Percentiles rank a stretch among this genome's conserved stretches.
phyloP scores from a whole-genome alignment of 1,140 invertebrate genomes.

The Oryzaephilus surinamensis region DNA sequence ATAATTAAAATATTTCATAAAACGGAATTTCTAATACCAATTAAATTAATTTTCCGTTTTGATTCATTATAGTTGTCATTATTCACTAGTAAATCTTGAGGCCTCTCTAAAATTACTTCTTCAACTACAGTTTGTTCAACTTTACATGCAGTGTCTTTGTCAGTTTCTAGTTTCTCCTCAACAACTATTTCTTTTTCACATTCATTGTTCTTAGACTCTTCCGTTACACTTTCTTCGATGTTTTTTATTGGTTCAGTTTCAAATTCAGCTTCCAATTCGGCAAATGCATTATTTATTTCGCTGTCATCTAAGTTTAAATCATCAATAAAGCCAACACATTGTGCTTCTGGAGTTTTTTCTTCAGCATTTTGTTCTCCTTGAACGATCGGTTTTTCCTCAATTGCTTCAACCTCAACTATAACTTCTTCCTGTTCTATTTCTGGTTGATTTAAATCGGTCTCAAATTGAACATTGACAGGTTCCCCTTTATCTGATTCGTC shows the following conservation, averaged over 20 bases:
- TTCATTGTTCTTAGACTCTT: conserved; percentile 1
- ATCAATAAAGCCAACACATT: conserved; percentile 34
- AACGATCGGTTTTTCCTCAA: neutral
- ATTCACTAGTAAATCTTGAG: conserved; percentile 18
- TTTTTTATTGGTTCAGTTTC: conserved; percentile 10
- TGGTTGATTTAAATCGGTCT: neutral
- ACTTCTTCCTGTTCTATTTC: conserved; percentile 8
- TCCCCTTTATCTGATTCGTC: conserved; percentile 11
- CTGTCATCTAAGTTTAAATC: conserved; percentile 43
- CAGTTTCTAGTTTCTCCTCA: conserved; percentile 1
- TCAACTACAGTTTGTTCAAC: neutral
- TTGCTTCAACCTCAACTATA: neutral
- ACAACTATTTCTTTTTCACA: conserved; percentile 1
- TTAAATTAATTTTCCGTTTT: conserved; percentile 18
- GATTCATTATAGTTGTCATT: conserved; percentile 10
- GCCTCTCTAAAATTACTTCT: conserved; percentile 5
- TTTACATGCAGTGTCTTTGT: neutral
- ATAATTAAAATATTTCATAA: conserved; percentile 28
- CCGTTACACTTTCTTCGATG: neutral
- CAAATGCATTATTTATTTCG: conserved; percentile 46
- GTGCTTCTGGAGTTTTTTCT: conserved; percentile 7
- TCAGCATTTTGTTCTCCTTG: conserved; percentile 5
- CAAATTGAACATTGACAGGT: conserved; percentile 5
- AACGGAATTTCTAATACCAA: conserved; percentile 16
- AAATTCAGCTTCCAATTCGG: conserved; percentile 42